These are phyloP conservation scores for Eulimnadia texana DNA, from an alignment of 1,140 invertebrate species.

Conservation along the genomic window DNA sequence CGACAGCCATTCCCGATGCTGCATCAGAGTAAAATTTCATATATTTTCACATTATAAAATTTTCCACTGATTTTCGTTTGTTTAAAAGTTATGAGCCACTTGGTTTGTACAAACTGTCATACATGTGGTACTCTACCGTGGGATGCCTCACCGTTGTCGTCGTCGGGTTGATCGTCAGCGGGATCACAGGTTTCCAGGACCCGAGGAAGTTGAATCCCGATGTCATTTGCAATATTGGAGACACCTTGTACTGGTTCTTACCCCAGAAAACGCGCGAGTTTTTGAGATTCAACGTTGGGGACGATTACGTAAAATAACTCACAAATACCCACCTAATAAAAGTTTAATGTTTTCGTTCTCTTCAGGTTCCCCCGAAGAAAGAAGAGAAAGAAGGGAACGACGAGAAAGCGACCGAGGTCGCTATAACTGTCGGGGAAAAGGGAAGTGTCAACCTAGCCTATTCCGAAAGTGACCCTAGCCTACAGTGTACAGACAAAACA, in stretches of 20 bases:
- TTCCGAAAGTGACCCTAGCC: not conserved
- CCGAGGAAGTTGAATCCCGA: constrained; percentile 35
- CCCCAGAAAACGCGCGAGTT: constrained; percentile 20
- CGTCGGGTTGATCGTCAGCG: constrained; percentile 52
- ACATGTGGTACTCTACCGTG: constrained; percentile 63
- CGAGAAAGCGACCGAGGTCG: too few relatives aligned
- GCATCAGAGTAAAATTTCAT: too few relatives aligned
- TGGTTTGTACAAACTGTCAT: constrained; percentile 46
- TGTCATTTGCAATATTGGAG: constrained; percentile 35
- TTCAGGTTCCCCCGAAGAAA: not conserved
- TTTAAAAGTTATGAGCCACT: constrained; percentile 22
- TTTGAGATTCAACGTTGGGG: constrained; percentile 15
- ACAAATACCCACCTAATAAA: not conserved
- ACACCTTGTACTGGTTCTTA: constrained; percentile 33
- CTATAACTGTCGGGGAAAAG: too few relatives aligned
- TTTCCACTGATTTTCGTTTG: too few relatives aligned
- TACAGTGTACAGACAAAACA: constrained; percentile 5
- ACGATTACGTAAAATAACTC: constrained; percentile 16
- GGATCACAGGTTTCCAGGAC: constrained; percentile 43
- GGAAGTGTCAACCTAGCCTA: not conserved
- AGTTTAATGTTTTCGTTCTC: not conserved
- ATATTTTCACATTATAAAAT: too few relatives aligned
- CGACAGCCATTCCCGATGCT: too few relatives aligned
- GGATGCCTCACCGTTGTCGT: constrained; percentile 52
- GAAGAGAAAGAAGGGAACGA: not conserved